Percentiles rank a stretch among this genome's conserved stretches.
These are phyloP conservation scores for Taenaris catops DNA, from an alignment of 2,888 invertebrate genomes.

Conservation along the genomic window DNA sequence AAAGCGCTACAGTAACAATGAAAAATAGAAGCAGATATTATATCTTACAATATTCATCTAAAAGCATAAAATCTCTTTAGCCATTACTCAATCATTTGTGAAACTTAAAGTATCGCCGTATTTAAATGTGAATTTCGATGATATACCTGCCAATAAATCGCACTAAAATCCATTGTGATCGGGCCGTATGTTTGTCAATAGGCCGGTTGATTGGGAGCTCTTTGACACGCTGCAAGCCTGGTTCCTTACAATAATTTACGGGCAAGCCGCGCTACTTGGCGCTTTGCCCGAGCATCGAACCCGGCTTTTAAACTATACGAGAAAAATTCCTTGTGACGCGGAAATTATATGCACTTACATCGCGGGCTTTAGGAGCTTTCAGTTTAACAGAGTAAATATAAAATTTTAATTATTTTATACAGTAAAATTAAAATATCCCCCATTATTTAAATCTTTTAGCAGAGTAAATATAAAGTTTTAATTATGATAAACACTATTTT, in stretches of 20 bases:
- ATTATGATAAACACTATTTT: too few species aligned
- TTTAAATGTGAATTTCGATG: slow-evolving; percentile 38
- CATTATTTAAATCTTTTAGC: too few species aligned
- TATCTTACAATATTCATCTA: too few species aligned
- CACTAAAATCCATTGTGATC: slow-evolving; percentile 60
- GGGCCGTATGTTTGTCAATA: slow-evolving; percentile 74
- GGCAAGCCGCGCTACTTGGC: slow-evolving; percentile 61
- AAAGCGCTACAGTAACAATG: too few species aligned
- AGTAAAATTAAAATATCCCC: too few species aligned
- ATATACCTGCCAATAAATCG: slow-evolving; percentile 48
- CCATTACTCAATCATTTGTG: too few species aligned
- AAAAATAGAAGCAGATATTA: too few species aligned
- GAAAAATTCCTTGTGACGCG: slow-evolving; percentile 53
- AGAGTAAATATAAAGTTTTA: too few species aligned
- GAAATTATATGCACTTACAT: slow-evolving; percentile 32
- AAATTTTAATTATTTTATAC: too few species aligned
- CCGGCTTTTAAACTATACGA: slow-evolving; percentile 47
- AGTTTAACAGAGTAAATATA: slow-evolving; percentile 2
- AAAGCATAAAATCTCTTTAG: too few species aligned
- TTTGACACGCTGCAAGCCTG: slow-evolving; percentile 53
- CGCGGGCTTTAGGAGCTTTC: slow-evolving; percentile 22
- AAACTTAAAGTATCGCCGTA: too few species aligned
- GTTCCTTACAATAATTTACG: slow-evolving; percentile 57
- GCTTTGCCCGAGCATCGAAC: slow-evolving; percentile 59
- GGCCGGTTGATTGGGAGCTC: slow-evolving; percentile 66